phyloP scores from a whole-genome alignment of 2,888 invertebrate genomes.

The Megastigmus dorsalis region DNA sequence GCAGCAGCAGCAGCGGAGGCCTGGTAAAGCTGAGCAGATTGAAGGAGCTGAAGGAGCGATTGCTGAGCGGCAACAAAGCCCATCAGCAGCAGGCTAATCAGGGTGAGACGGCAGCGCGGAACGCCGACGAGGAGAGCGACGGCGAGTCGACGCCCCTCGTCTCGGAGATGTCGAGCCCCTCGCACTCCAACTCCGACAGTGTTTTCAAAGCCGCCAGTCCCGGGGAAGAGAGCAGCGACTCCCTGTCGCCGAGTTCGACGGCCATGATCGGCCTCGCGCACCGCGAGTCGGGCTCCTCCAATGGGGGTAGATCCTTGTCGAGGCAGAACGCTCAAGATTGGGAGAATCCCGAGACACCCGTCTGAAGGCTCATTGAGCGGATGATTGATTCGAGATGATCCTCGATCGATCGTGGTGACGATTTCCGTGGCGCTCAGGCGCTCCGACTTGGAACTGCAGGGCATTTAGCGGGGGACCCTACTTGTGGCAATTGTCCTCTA shows the following conservation, averaged over 20 bases:
- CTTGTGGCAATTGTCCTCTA: too few species aligned
- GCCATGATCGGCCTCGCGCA: slow-evolving; percentile 60
- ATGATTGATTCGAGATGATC: not conserved
- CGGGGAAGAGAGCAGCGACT: slow-evolving; percentile 61
- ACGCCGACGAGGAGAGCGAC: slow-evolving; percentile 74
- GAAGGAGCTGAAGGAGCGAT: slow-evolving; percentile 62
- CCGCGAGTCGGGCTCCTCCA: slow-evolving; percentile 56
- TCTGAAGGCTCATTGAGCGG: slow-evolving; percentile 57
- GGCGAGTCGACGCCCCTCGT: slow-evolving; percentile 84
- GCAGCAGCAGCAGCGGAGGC: not conserved
- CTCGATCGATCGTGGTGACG: not conserved
- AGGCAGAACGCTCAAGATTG: slow-evolving; percentile 66
- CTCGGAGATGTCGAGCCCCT: slow-evolving; percentile 73
- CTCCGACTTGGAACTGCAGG: not conserved
- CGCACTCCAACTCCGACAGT: slow-evolving; percentile 59
- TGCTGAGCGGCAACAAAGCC: slow-evolving; percentile 53
- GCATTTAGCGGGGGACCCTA: slow-evolving; percentile 4
- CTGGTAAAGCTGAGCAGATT: slow-evolving; percentile 65
- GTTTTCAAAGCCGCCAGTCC: slow-evolving; percentile 60
- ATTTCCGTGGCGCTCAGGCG: not conserved
- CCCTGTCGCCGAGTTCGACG: slow-evolving; percentile 56
- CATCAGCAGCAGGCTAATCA: too few species aligned
- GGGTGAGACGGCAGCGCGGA: slow-evolving; percentile 2
- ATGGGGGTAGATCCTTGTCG: slow-evolving; percentile 54
- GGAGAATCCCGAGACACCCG: slow-evolving; percentile 71